Conservation (phyloP, 1,140 invertebrate genomes). For the Ceratina calcarata region DNA sequence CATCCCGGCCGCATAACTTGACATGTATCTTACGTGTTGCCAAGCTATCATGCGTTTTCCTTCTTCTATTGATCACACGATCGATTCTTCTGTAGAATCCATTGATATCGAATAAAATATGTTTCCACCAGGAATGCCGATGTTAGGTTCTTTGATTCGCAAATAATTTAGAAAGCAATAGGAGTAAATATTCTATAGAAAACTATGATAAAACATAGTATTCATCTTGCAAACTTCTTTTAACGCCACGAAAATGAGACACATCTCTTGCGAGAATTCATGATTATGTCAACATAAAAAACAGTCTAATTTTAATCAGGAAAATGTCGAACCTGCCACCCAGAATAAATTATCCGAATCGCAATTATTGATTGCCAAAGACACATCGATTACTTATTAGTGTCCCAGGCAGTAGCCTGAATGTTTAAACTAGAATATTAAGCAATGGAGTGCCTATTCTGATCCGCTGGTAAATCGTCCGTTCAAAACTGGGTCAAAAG, state of each 20-base stretch:
- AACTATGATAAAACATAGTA: no score
- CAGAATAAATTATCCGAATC: neutral
- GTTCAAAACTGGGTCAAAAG: constrained; percentile 49
- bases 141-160: no score
- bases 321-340: neutral
- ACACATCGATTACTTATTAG: neutral
- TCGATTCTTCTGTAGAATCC: neutral
- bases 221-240: no score
- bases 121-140: no score
- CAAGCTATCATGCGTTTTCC: constrained; percentile 20
- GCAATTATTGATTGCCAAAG: neutral
- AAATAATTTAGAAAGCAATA: no score
- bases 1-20: constrained; percentile 37
- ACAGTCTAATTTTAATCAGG: neutral
- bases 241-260: no score
- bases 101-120: no score
- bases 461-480: constrained; percentile 13
- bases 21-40: constrained; percentile 32
- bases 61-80: neutral
- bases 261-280: no score
- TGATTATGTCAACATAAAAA: no score
- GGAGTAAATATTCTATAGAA: no score
- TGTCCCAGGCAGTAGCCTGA: neutral
- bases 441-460: constrained; percentile 9
- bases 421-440: constrained; percentile 8